Base-by-base conservation (phyloP, 2,888 invertebrate genomes). In the Caenorhabditis zanzibari region DNA sequence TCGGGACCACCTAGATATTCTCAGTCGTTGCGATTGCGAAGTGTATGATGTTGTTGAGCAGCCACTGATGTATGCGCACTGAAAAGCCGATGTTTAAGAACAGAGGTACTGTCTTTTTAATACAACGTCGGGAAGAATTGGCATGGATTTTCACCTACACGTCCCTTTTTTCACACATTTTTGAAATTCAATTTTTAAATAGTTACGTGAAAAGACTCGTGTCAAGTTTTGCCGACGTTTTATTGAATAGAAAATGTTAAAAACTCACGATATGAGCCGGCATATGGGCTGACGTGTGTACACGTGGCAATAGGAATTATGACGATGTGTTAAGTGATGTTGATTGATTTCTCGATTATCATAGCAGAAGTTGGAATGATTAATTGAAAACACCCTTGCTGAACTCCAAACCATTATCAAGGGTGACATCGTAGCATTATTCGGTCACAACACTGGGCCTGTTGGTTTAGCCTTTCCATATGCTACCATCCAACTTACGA, bases 381-480 rank as follows among this genome's bases (percentile, higher is more conserved):
- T 64, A 54, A 54, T 73, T 49, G 47, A 54, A 63, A 63, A 74
- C 66, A 64, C 66, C 74, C 64, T 47, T 19, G 19, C 24, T 44
- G 22, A 54, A n/a, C 74, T 75, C 64, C 74, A 41, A 52, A 61
- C 38, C 24, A 49, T 41, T 35, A 24, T 41, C 26, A 24, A 59
- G 64, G 56, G 49, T 72, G 64, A 72, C 64, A 71, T 72, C 72
- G 71, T 41, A 64, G 56, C 61, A 56, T 54, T 35, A 6, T n/a
- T 54, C 72, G 56, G 61, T 66, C 66, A 73, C 80, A 80, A 68
- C 74, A 74, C 81, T 74, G 73, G 73, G 44, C 81, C 24, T 61
- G 58, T 74, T 59, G 69, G 81, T 81, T 81, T 81, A 81, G 81
- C 81, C 58, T 81, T 47, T 74, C n/a, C 52, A 59, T 26, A 59